Evolutionary conservation across 2,797 vertebrate species (phyloP).

Genomic region (Clamator glandarius): DNA sequence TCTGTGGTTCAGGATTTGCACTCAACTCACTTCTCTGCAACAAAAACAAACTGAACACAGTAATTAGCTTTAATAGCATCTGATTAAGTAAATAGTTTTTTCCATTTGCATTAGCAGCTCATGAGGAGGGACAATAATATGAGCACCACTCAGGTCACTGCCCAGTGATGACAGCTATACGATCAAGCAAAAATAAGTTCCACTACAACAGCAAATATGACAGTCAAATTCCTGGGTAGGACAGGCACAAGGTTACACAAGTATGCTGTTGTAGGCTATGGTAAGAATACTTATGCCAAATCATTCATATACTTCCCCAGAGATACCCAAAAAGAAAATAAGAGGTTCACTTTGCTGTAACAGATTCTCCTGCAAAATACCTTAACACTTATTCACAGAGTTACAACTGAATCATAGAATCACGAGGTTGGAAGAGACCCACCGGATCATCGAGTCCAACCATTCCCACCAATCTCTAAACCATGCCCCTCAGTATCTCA

Average conservation of each 20-base stretch:
- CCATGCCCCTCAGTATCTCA: too few relatives aligned
- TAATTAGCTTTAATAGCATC: not conserved
- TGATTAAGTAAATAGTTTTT: not conserved
- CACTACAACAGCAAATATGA: not conserved
- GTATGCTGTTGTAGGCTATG: not conserved
- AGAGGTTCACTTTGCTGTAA: not conserved
- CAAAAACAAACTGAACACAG: not conserved
- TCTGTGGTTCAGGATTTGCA: not conserved
- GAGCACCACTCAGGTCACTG: not conserved
- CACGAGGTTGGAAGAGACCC: too few relatives aligned
- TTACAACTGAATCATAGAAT: too few relatives aligned
- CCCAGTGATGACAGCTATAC: not conserved
- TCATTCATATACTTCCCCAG: not conserved
- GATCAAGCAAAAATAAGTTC: not conserved
- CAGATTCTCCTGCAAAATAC: not conserved
- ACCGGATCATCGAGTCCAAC: too few relatives aligned
- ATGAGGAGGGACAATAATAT: not conserved
- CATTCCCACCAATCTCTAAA: too few relatives aligned
- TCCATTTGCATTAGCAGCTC: not conserved
- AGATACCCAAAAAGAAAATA: slow-evolving; percentile 9
- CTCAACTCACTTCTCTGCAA: not conserved
- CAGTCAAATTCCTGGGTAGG: not conserved
- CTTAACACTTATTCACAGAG: not conserved
- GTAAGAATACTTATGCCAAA: not conserved
- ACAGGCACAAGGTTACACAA: not conserved